Percentiles rank a stretch among this genome's conserved stretches.
Evolutionary conservation across 2,888 invertebrate genomes (phyloP).

Genomic region (Drosophila buzzatii): DNA sequence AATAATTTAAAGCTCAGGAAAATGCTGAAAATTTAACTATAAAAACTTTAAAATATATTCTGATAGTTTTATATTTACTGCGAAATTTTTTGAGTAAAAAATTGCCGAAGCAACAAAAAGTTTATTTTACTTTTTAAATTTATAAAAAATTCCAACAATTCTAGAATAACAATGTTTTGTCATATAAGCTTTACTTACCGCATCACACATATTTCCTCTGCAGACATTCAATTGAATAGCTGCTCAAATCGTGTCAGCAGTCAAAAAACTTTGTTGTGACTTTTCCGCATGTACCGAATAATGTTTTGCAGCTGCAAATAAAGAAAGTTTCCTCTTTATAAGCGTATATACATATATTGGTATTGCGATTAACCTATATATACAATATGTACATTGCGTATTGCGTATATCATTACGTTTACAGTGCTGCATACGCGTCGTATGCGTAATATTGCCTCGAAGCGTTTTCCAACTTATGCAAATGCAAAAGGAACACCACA

Average conservation of each 20-base stretch:
- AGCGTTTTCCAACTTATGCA: constrained; percentile 67
- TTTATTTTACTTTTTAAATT: not conserved
- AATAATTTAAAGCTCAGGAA: not conserved
- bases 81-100: too few species aligned
- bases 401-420: constrained; percentile 21
- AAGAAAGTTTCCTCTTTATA: constrained; percentile 8
- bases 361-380: constrained; percentile 11
- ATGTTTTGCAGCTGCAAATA: constrained; percentile 4
- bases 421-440: constrained; percentile 46
- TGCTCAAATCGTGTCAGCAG: constrained; percentile 12
- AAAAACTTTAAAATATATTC: not conserved
- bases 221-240: not conserved
- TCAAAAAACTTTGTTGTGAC: constrained; percentile 8
- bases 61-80: not conserved
- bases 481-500: constrained; percentile 40
- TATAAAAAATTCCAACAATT: not conserved
- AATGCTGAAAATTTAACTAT: too few species aligned
- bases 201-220: not conserved
- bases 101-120: too few species aligned
- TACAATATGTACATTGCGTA: constrained; percentile 9
- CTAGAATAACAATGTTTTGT: not conserved
- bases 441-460: constrained; percentile 72
- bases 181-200: not conserved
- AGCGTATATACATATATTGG: not conserved
- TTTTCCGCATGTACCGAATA: not conserved